phyloP scores from a whole-genome alignment of 2,113 vertebrate genomes.

The Triplophysa rosa region DNA sequence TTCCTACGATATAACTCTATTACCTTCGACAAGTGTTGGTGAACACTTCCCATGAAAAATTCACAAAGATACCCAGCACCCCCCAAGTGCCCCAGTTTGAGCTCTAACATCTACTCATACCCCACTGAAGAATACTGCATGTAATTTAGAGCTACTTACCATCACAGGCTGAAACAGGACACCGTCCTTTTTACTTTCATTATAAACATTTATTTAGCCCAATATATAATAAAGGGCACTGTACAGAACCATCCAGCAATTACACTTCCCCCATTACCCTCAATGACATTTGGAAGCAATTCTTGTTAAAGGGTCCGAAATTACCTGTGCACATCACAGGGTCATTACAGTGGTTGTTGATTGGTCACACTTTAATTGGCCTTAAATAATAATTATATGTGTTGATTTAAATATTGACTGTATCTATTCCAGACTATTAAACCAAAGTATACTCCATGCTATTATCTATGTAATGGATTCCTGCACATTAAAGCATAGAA shows the following conservation, averaged over 20 bases:
- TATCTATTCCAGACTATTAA: not conserved
- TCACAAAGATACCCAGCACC: not conserved
- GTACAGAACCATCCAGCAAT: not conserved
- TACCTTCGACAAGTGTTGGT: not conserved
- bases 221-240: not conserved
- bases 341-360: not conserved
- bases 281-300: not conserved
- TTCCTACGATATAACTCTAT: not conserved
- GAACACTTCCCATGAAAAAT: not conserved
- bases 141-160: not conserved
- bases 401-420: not conserved
- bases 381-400: not conserved
- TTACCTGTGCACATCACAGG: not conserved
- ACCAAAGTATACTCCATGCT: not conserved
- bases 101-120: not conserved
- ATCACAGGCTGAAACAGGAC: not conserved
- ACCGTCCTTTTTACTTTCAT: not conserved
- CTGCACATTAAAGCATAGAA: not conserved
- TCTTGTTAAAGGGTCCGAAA: not conserved
- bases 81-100: not conserved
- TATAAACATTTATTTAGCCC: not conserved
- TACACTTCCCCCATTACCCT: constrained; percentile 4
- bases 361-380: not conserved
- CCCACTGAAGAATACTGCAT: not conserved
- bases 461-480: not conserved